Evolutionary conservation across 1,140 invertebrate genomes (phyloP).

Genomic region (Drosophila orena): DNA sequence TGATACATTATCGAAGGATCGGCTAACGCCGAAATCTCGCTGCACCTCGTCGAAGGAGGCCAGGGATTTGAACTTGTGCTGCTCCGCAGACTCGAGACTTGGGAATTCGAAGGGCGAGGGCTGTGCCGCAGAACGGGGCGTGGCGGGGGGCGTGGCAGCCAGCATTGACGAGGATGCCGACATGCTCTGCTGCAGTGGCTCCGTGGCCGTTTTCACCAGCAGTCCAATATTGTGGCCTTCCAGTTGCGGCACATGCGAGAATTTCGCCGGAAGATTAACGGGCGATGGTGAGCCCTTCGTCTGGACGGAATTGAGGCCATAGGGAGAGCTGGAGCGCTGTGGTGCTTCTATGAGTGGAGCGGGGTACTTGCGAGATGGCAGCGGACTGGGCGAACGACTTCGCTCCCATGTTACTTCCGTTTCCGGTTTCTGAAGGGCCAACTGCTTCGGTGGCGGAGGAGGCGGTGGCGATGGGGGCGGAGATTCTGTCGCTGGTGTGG

Average conservation of each 20-base stretch:
- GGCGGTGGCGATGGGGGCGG: slow-evolving; percentile 11
- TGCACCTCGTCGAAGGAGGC: slow-evolving; percentile 52
- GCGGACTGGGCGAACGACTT: slow-evolving; percentile 63
- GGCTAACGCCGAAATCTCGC: slow-evolving; percentile 61
- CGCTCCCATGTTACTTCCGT: slow-evolving; percentile 32
- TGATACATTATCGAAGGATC: slow-evolving; percentile 78
- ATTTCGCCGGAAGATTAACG: slow-evolving; percentile 28
- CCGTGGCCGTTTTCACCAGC: slow-evolving; percentile 65
- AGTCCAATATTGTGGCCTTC: slow-evolving; percentile 79
- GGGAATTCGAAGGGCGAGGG: slow-evolving; percentile 65
- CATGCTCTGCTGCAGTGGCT: slow-evolving; percentile 64
- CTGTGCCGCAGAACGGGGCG: slow-evolving; percentile 51
- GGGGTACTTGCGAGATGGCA: slow-evolving; percentile 69
- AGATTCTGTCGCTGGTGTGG: slow-evolving; percentile 34
- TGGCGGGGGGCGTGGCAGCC: slow-evolving; percentile 56
- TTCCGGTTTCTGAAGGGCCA: slow-evolving; percentile 11
- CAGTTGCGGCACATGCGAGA: slow-evolving; percentile 66
- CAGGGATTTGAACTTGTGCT: slow-evolving; percentile 48
- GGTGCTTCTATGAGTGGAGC: slow-evolving; percentile 73
- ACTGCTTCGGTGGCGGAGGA: slow-evolving; percentile 3
- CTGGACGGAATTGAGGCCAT: slow-evolving; percentile 65
- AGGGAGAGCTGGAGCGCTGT: slow-evolving; percentile 66
- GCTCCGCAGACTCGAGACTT: not conserved
- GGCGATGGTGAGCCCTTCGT: slow-evolving; percentile 24
- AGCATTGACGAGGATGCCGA: slow-evolving; percentile 61